Conservation (phyloP, 2,797 vertebrate genomes). For the Muscicapa striata region DNA sequence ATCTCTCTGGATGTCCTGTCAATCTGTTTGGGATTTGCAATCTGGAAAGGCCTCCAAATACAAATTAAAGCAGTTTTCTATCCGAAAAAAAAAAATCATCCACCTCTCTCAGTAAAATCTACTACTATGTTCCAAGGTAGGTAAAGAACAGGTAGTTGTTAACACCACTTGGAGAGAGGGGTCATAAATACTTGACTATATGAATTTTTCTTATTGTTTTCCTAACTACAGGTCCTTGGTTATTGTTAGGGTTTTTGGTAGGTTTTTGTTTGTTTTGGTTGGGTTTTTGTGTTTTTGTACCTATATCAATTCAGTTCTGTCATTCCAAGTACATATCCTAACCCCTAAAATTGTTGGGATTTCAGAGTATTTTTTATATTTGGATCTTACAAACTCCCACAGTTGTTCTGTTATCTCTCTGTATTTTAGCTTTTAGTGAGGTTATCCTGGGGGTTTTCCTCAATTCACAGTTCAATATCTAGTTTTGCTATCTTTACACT, state of each 20-base stretch:
- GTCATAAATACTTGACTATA: background rate
- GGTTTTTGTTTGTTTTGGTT: background rate
- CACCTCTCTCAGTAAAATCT: background rate
- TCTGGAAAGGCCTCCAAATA: background rate
- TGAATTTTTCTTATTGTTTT: background rate
- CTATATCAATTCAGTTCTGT: background rate
- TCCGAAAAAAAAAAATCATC: background rate
- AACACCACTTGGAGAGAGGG: background rate
- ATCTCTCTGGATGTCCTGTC: background rate
- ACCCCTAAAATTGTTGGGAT: background rate
- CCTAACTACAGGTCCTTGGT: background rate
- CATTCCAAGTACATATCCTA: background rate
- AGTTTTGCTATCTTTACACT: background rate
- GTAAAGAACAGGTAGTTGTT: background rate
- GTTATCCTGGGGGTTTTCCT: background rate
- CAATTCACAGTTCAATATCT: background rate
- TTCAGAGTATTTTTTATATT: background rate
- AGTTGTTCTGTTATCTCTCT: background rate
- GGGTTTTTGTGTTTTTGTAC: background rate
- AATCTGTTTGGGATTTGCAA: slow-evolving; percentile 38
- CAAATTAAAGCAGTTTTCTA: slow-evolving; percentile 20
- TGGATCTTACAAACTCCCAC: background rate
- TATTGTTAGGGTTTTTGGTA: accelerated
- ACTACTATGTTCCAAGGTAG: background rate
- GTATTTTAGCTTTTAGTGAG: background rate